These are phyloP conservation scores for Stegophylla sp. DNA, from an alignment of 2,888 invertebrate species.

Conservation along the genomic window DNA sequence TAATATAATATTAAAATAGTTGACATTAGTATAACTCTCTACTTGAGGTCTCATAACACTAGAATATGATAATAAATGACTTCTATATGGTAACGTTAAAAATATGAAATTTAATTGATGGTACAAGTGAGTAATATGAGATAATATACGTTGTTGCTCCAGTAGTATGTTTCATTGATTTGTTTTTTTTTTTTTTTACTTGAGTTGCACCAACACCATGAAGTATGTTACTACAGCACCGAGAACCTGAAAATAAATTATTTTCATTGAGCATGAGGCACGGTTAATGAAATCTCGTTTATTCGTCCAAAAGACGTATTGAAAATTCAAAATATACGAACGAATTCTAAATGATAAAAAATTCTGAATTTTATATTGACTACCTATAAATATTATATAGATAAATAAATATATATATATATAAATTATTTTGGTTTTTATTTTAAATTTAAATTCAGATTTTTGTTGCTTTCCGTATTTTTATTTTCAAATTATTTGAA, in stretches of 20 bases:
- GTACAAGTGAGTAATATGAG: background rate
- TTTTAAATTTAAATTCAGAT: no score
- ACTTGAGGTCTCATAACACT: background rate
- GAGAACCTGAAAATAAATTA: constrained; percentile 72
- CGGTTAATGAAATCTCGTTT: no score
- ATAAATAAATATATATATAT: no score
- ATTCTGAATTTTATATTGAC: no score
- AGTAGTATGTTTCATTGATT: background rate
- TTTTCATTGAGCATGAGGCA: constrained; percentile 21
- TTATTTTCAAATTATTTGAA: no score
- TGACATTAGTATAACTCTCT: background rate
- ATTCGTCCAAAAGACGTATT: no score
- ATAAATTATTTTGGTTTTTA: no score
- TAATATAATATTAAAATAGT: background rate
- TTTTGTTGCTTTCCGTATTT: no score
- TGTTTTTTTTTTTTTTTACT: constrained; percentile 68
- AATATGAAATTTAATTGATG: background rate
- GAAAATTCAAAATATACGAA: no score
- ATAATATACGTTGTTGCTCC: background rate
- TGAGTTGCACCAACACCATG: constrained; percentile 89
- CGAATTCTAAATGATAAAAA: no score
- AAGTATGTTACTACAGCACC: constrained; percentile 89
- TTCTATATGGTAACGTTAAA: constrained; percentile 23
- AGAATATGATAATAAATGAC: background rate
- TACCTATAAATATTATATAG: no score